Base-by-base conservation (phyloP, 2,888 invertebrate genomes). In the Unio delphinus region DNA sequence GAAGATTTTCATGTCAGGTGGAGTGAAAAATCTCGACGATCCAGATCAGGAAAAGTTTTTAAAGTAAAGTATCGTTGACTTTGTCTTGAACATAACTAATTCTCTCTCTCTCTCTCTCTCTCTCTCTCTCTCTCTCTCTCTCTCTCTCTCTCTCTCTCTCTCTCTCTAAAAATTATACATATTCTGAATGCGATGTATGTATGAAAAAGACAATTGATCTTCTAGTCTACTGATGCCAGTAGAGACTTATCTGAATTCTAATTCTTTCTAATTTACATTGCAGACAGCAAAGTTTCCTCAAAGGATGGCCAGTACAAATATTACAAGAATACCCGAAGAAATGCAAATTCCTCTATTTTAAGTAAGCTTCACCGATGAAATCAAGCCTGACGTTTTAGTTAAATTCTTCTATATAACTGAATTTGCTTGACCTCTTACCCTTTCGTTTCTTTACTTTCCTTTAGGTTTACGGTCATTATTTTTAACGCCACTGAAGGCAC, bases 1-100 rank as follows among this genome's bases (percentile, higher is more conserved):
- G 56, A 65, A 74, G 4, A 87, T 87, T 45, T 87, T 86, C 70
- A 87, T 87, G 87, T 72, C 80, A 23, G 86, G 86, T 28, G 87
- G 87, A 18, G 76, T 82, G 3, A 86, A 85, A 34, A 87, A 81
- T 67, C 76, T 87, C 11, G 80, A 79, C 58, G 87, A 87, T 69
- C 86, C 87, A 4, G 86, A 87, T 63, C 85, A 86, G 68, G 80
- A 84, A 54, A 63, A 78, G 30, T 87, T 87, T 66, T 64, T 87
- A 0, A 82, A 78, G 87, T 86, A 79, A 64, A 74, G 66, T 34
- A 4, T 30, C 30, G 30, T 55, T 20, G 34, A 34, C 26, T 23
- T 61, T 18, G 28, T 54, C 28, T 61, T 45, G n/a, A 20, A 45
- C 8, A 45, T 11, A 11, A 45, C 45, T 45, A 7, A 45, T 45